phyloP scores from a whole-genome alignment of 2,113 vertebrate species.

The Chaenogobius annularis region DNA sequence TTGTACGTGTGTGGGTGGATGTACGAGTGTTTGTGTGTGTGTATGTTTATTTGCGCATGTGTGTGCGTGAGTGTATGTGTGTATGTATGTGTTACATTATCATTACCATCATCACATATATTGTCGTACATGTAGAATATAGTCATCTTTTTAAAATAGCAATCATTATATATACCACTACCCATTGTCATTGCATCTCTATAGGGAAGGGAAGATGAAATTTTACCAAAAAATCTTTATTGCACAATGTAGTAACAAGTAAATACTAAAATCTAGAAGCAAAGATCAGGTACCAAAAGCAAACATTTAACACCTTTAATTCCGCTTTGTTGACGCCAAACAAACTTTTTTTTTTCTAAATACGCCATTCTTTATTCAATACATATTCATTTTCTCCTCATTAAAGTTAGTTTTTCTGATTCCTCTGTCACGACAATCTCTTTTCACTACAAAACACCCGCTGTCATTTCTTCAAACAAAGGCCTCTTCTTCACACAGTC shows the following conservation, averaged over 20 bases:
- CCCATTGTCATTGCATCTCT: no score
- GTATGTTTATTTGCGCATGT: no score
- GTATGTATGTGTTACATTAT: no score
- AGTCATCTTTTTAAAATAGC: no score
- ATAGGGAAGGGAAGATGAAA: no score
- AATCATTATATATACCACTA: no score
- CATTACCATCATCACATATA: no score
- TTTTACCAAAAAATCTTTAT: not conserved
- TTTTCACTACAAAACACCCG: not conserved
- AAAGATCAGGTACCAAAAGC: not conserved
- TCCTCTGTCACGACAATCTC: not conserved
- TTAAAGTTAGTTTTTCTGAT: not conserved
- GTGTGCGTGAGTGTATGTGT: no score
- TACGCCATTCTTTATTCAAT: not conserved
- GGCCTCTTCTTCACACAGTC: conserved; percentile 5
- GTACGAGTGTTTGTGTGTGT: no score
- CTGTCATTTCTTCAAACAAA: not conserved
- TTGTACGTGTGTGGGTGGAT: no score
- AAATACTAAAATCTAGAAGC: not conserved
- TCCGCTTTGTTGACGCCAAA: not conserved
- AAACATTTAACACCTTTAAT: not conserved
- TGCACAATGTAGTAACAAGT: not conserved
- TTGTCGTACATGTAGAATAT: no score
- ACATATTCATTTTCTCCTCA: not conserved
- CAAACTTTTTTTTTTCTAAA: not conserved